Percentiles rank a stretch among this genome's conserved stretches.
These are phyloP conservation scores for Plumapathes pennacea DNA, from an alignment of 92 coral and sea anemone genomes.

Conservation along the genomic window DNA sequence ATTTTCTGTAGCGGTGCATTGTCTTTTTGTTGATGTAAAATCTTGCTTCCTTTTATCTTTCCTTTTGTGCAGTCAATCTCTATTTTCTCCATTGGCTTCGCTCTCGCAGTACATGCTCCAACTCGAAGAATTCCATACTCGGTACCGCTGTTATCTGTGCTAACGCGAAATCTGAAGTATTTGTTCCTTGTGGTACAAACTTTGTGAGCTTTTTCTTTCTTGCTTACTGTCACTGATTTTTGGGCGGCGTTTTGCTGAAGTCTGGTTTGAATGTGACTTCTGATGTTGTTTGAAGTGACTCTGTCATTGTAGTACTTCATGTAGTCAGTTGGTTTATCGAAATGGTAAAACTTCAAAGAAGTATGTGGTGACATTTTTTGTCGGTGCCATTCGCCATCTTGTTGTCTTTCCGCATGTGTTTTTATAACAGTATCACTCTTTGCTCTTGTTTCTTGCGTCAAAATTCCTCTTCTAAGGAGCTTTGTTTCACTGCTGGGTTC, in stretches of 20 bases:
- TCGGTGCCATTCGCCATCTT: conserved; percentile 13
- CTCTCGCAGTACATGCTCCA: conserved; percentile 51
- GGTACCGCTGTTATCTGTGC: conserved; percentile 5
- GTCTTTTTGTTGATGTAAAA: not conserved
- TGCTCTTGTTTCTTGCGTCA: not conserved
- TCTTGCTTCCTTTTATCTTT: not conserved
- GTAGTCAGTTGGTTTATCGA: conserved; percentile 38
- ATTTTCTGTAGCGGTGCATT: not conserved
- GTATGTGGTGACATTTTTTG: conserved; percentile 32
- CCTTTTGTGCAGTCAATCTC: not conserved
- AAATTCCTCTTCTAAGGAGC: not conserved
- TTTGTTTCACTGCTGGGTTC: not conserved
- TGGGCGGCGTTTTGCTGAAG: conserved; percentile 13
- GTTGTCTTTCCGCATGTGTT: not conserved
- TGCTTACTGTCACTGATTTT: conserved; percentile 8
- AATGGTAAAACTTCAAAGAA: conserved; percentile 66
- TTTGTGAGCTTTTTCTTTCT: conserved; percentile 1
- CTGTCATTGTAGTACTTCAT: conserved; percentile 67
- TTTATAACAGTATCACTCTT: not conserved
- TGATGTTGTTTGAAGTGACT: conserved; percentile 52
- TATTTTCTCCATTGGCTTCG: conserved; percentile 4
- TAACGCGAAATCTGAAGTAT: conserved; percentile 39
- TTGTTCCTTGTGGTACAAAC: conserved; percentile 12
- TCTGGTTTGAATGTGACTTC: conserved; percentile 37
- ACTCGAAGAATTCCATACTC: conserved; percentile 63